Evolutionary conservation across 2,888 invertebrate species (phyloP), one percentile per base, ranked within the genome.

Genomic region (Thereva unica): DNA sequence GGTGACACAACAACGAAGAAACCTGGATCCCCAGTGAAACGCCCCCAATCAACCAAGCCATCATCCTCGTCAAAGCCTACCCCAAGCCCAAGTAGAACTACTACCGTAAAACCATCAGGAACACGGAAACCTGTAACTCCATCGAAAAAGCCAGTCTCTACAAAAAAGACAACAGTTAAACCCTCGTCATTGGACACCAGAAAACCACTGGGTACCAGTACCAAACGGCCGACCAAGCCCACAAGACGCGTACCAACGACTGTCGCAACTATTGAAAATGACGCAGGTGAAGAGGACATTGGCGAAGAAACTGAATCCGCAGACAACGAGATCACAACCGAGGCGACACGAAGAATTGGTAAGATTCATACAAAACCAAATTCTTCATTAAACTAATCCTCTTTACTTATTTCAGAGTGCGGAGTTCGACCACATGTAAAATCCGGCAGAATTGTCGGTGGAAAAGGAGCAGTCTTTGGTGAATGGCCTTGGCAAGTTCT

Each of bases 401-500:
- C 41, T 72, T 72, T 73, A 70, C 71, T 73, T 66, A 71, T 73
- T 73, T 68, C 84, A 95, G 95, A 91, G 76, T 95, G 95, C 79
- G 95, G 95, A 45, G 87, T 93, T 49, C 86, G 94, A 68, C 94
- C 94, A 3, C 82, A 93, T 67, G 83, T 89, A 59, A 91, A 89
- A 76, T 84, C 87, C 0, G 93, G 90, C 0, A 85, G 94, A 71
- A 94, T 95, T 71, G 95, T 95, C 4, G 95, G 95, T 61, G 95
- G 95, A 3, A 93, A 92, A 80, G 90, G 90, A 65, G 87, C 94
- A 0, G 85, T 85, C 4, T 94, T 94, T 75, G 95, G 95, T 3
- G 90, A 90, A 75, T 95, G 91, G 87, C 95, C 95, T 0, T 95
- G 95, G 95, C 95, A 95, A 76, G 95, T 93, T 1, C 83, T 95